phyloP scores from a whole-genome alignment of 2,113 vertebrate genomes.

The Gambusia affinis region DNA sequence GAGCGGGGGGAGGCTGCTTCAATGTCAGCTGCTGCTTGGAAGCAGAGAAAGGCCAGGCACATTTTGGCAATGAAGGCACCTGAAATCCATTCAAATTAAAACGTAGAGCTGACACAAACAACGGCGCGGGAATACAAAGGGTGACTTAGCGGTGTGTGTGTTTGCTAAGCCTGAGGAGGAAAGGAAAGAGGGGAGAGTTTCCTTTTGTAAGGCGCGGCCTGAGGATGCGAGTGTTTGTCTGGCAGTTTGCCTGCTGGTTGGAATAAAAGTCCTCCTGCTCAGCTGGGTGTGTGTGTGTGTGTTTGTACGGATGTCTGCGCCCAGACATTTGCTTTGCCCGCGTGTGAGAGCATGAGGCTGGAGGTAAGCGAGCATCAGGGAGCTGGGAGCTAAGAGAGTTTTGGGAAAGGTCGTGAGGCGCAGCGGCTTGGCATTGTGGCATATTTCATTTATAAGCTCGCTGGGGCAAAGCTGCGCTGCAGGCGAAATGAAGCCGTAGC shows the following conservation, averaged over 20 bases:
- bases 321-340: conserved; percentile 10
- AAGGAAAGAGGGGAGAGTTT: background rate
- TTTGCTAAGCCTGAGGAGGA: conserved; percentile 34
- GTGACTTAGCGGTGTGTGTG: conserved; percentile 32
- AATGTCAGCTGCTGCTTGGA: conserved; percentile 34
- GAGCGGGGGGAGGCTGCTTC: conserved; percentile 6
- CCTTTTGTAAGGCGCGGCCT: conserved; percentile 16
- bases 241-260: conserved; percentile 36
- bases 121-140: conserved; percentile 52
- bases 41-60: conserved; percentile 10
- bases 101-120: conserved; percentile 35
- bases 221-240: conserved; percentile 45
- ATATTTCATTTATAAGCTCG: conserved; percentile 70
- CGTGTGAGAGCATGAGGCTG: conserved; percentile 20
- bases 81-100: conserved; percentile 64
- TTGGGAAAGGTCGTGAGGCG: conserved; percentile 60
- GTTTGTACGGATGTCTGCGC: background rate
- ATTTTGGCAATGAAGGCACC: conserved; percentile 34
- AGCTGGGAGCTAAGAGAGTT: conserved; percentile 56
- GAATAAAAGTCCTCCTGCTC: conserved; percentile 35
- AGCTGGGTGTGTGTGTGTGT: background rate
- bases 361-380: conserved; percentile 41
- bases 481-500: conserved; percentile 62
- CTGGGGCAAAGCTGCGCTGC: conserved; percentile 59
- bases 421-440: conserved; percentile 61